These are phyloP conservation scores for Ascidia mentula DNA, from an alignment of 23 tunicate species.

Conservation along the genomic window DNA sequence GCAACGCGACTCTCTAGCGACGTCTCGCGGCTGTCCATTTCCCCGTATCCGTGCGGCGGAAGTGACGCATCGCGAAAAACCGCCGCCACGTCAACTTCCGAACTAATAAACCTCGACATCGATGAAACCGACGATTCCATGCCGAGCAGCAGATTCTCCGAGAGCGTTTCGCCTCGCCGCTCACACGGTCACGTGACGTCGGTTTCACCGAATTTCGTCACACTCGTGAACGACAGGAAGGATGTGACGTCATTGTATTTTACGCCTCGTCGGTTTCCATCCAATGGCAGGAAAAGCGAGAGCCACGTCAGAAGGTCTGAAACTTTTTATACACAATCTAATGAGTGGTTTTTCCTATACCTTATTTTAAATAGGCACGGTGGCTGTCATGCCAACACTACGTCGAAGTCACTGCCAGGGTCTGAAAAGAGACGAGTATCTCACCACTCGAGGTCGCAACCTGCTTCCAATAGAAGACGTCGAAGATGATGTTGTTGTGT, in stretches of 20 bases:
- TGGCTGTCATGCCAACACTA: background rate
- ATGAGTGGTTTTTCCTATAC: background rate
- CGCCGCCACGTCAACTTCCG: background rate
- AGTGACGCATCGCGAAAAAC: background rate
- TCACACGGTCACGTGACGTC: background rate
- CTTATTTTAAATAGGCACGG: background rate
- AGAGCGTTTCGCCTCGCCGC: background rate
- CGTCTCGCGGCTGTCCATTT: background rate
- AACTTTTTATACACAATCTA: background rate
- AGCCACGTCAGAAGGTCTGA: background rate
- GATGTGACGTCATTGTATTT: slow-evolving; percentile 2
- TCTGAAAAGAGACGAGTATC: background rate
- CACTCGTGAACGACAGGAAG: background rate
- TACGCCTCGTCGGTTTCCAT: background rate
- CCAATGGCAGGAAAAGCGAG: background rate
- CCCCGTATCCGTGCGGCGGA: background rate
- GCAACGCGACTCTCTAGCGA: slow-evolving; percentile 5
- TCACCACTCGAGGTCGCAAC: background rate
- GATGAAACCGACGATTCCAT: background rate
- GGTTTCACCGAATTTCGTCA: slow-evolving; percentile 5
- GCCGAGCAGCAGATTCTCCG: background rate
- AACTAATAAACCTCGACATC: background rate
- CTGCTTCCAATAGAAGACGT: background rate
- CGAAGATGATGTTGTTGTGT: too few species aligned
- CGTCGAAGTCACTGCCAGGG: background rate